Percentiles rank a stretch among this genome's conserved stretches.
phyloP scores from a whole-genome alignment of 1,140 invertebrate genomes.

The Bombus waltoni region DNA sequence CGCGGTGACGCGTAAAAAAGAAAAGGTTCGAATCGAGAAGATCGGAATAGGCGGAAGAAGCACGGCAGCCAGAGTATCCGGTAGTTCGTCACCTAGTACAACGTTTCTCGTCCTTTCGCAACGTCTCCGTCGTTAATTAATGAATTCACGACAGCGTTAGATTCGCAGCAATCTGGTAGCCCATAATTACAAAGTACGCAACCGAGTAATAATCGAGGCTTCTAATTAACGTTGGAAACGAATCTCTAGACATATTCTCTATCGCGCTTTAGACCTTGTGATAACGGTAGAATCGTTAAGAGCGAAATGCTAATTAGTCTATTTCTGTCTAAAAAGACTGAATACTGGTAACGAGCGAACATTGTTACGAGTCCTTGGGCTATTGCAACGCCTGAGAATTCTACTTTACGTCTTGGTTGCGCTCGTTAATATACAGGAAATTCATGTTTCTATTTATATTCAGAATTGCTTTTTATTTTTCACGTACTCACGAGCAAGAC shows the following conservation, averaged over 20 bases:
- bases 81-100: slow-evolving; percentile 2
- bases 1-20: background rate
- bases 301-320: slow-evolving; percentile 41
- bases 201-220: slow-evolving; percentile 43
- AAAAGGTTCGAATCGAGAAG: background rate
- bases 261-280: slow-evolving; percentile 9
- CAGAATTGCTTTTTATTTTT: background rate
- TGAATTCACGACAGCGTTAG: slow-evolving; percentile 35
- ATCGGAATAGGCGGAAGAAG: slow-evolving; percentile 6
- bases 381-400: background rate
- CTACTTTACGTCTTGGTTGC: background rate
- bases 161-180: slow-evolving; percentile 30
- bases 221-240: slow-evolving; percentile 53
- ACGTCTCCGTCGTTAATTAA: slow-evolving; percentile 49
- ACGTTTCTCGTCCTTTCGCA: slow-evolving; percentile 20
- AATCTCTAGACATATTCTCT: slow-evolving; percentile 29
- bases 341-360: background rate
- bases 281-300: slow-evolving; percentile 33
- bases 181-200: slow-evolving; percentile 48
- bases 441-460: background rate
- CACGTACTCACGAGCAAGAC: background rate
- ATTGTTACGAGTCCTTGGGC: background rate
- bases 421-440: background rate
- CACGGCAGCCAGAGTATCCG: slow-evolving; percentile 26
- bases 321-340: slow-evolving; percentile 2